Evolutionary conservation across 2,113 vertebrate genomes (phyloP).

Genomic region (Perca fluviatilis): DNA sequence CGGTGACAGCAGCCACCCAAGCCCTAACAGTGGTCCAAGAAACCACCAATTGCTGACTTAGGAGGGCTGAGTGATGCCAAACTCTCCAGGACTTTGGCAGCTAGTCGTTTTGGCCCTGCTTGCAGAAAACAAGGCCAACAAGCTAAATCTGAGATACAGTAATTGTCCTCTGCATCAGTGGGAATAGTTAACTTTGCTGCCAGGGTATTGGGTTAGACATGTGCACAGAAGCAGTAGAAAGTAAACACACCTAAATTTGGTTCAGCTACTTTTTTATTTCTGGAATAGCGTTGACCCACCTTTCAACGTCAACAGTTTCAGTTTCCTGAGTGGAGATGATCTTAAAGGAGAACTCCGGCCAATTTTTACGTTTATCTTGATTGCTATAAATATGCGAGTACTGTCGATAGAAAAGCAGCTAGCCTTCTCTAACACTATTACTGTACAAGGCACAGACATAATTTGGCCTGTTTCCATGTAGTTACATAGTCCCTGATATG

Average conservation of each 20-base stretch:
- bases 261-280: slow-evolving; percentile 28
- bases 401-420: too few species aligned
- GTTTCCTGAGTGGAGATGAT: neutral
- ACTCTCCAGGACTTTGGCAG: slow-evolving; percentile 69
- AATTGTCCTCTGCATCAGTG: slow-evolving; percentile 57
- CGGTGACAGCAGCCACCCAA: slow-evolving; percentile 69
- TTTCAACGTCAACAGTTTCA: slow-evolving; percentile 1
- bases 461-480: too few species aligned
- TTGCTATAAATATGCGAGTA: too few species aligned
- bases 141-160: slow-evolving; percentile 63
- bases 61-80: slow-evolving; percentile 58
- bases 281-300: neutral
- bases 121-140: slow-evolving; percentile 57
- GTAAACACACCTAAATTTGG: slow-evolving; percentile 44
- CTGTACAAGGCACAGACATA: too few species aligned
- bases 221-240: slow-evolving; percentile 17
- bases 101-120: slow-evolving; percentile 36
- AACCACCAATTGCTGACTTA: slow-evolving; percentile 75
- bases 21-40: slow-evolving; percentile 49
- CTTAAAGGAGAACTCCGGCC: neutral
- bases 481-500: too few species aligned
- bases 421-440: too few species aligned
- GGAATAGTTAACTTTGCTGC: slow-evolving; percentile 34
- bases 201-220: slow-evolving; percentile 26
- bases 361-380: too few species aligned